Percentiles rank a stretch among this genome's conserved stretches.
Evolutionary conservation across 2,888 invertebrate genomes (phyloP).

Genomic region (Liodrosophila aerea): DNA sequence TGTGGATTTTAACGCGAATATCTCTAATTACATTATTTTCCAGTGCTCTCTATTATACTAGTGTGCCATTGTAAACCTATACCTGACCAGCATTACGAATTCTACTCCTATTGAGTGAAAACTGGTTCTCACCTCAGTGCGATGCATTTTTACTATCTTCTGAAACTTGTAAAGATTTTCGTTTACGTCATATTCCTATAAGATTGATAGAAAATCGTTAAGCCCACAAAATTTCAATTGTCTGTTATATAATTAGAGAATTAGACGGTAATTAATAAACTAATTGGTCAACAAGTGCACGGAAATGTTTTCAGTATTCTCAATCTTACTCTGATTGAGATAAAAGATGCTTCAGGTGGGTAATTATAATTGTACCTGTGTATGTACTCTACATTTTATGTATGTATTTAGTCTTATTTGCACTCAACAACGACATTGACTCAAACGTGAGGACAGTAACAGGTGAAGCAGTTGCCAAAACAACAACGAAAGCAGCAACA

Average conservation of each 20-base stretch:
- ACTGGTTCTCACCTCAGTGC: constrained; percentile 5
- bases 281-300: too few species aligned
- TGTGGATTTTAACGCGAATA: constrained; percentile 8
- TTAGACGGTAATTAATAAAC: too few species aligned
- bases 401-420: constrained; percentile 9
- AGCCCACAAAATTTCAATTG: too few species aligned
- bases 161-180: too few species aligned
- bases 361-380: constrained; percentile 24
- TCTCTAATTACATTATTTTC: constrained; percentile 7
- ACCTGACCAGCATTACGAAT: constrained; percentile 15
- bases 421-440: constrained; percentile 16
- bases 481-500: constrained; percentile 6
- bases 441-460: constrained; percentile 14
- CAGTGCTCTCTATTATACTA: background rate
- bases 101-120: background rate
- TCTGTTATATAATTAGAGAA: too few species aligned
- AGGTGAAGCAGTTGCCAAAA: constrained; percentile 13
- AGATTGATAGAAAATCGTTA: too few species aligned
- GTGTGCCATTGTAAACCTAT: background rate
- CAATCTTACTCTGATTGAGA: constrained; percentile 1
- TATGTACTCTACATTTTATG: background rate
- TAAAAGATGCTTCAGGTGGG: constrained; percentile 22
- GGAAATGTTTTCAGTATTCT: too few species aligned
- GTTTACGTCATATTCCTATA: too few species aligned
- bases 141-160: too few species aligned